Evolutionary conservation across 2,888 invertebrate species (phyloP).

Genomic region (Opisthograptis luteolata): DNA sequence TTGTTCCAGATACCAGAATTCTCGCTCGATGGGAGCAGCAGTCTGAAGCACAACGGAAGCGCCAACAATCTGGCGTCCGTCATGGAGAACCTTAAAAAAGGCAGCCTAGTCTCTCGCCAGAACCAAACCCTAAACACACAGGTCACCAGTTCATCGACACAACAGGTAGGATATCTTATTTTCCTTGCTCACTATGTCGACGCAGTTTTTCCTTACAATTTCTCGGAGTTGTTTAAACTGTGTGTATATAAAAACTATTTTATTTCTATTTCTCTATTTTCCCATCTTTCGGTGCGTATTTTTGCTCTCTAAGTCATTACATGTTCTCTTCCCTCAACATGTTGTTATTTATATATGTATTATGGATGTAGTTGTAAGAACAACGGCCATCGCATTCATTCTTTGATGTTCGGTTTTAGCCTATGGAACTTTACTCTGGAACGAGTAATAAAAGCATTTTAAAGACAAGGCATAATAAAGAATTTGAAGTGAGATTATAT

Average conservation of each 20-base stretch:
- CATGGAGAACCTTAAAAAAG: slow-evolving; percentile 90
- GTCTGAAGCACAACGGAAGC: slow-evolving; percentile 79
- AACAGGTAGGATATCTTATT: slow-evolving; percentile 71
- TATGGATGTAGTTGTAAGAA: slow-evolving; percentile 29
- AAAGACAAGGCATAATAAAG: slow-evolving; percentile 1
- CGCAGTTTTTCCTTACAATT: background rate
- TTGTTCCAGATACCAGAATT: slow-evolving; percentile 84
- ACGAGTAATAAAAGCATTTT: slow-evolving; percentile 1
- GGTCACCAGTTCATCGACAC: slow-evolving; percentile 81
- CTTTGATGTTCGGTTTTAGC: slow-evolving; percentile 26
- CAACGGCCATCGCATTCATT: slow-evolving; percentile 21
- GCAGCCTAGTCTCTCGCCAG: slow-evolving; percentile 79
- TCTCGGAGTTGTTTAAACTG: no score
- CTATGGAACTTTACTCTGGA: slow-evolving; percentile 14
- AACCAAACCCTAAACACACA: slow-evolving; percentile 78
- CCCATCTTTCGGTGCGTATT: no score
- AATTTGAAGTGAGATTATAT: no score
- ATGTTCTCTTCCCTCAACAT: no score
- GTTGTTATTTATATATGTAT: slow-evolving; percentile 33
- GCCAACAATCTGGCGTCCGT: slow-evolving; percentile 86
- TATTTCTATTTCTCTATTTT: background rate
- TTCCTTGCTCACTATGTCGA: no score
- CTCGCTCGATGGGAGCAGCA: slow-evolving; percentile 84
- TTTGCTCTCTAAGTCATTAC: no score
- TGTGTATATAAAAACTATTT: background rate